These are phyloP conservation scores for Protomyctophum bolini DNA, from an alignment of 2,113 vertebrate genomes.

Conservation along the genomic window DNA sequence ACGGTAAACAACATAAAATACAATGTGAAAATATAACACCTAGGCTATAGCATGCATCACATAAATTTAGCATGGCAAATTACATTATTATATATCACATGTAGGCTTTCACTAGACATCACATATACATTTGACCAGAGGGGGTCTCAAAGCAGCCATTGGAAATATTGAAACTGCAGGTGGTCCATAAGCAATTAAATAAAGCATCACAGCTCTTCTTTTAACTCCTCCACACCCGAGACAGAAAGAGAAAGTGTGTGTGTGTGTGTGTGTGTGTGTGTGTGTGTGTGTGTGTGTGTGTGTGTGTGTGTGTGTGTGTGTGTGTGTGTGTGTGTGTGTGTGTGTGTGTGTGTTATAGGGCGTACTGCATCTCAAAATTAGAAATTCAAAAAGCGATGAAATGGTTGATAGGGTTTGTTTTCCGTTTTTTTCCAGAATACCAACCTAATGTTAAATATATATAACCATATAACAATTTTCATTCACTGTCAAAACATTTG, in stretches of 20 bases:
- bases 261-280: too few relatives aligned
- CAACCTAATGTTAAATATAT: conserved; percentile 20
- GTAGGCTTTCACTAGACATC: conserved; percentile 42
- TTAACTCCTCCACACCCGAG: conserved; percentile 47
- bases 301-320: too few relatives aligned
- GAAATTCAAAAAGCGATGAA: neutral
- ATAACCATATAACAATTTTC: conserved; percentile 53
- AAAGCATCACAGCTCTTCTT: conserved; percentile 61
- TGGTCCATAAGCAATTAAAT: conserved; percentile 74
- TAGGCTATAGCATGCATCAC: conserved; percentile 7
- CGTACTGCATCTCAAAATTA: neutral
- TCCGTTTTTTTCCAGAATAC: conserved; percentile 27
- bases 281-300: too few relatives aligned
- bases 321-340: too few relatives aligned
- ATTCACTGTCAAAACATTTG: conserved; percentile 75
- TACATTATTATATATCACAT: conserved; percentile 21
- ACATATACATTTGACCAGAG: conserved; percentile 49
- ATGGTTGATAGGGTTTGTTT: neutral
- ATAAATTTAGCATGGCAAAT: conserved; percentile 45
- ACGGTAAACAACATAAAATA: neutral
- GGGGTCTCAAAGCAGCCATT: conserved; percentile 63
- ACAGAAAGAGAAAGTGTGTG: conserved; percentile 2
- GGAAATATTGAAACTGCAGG: conserved; percentile 69
- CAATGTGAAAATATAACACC: neutral
- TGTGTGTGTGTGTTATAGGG: too few relatives aligned